Conservation (phyloP, 2,113 vertebrate species). For the Muntiacus muntjak region DNA sequence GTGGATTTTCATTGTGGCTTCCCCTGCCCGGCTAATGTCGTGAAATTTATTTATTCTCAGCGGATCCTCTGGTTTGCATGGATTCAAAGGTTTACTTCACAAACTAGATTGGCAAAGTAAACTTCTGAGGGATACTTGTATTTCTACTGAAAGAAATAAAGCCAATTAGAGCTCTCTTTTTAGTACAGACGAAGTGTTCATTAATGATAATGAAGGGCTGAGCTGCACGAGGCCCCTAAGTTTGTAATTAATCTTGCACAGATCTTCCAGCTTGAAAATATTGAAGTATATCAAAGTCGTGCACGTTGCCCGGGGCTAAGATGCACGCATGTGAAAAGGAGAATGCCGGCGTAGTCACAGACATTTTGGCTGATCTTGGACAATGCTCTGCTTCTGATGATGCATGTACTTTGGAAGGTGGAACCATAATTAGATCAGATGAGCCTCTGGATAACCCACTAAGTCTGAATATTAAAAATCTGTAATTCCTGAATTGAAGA, state of each 20-base stretch:
- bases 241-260: constrained; percentile 76
- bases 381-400: neutral
- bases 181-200: constrained; percentile 71
- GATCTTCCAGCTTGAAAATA: constrained; percentile 73
- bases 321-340: neutral
- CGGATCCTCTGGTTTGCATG: neutral
- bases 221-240: constrained; percentile 60
- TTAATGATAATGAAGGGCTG: constrained; percentile 77
- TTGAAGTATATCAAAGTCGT: constrained; percentile 45
- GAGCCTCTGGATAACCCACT: neutral
- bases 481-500: neutral
- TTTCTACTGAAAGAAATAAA: constrained; percentile 53
- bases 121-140: constrained; percentile 60
- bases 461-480: neutral
- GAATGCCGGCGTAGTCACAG: neutral
- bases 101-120: constrained; percentile 37
- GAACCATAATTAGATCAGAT: constrained; percentile 23
- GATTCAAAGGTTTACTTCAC: constrained; percentile 7
- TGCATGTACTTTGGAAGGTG: neutral
- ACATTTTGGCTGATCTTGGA: neutral
- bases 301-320: neutral
- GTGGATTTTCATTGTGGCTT: constrained; percentile 51
- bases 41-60: constrained; percentile 5
- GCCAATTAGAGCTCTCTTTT: constrained; percentile 65
- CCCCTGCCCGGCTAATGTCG: constrained; percentile 13